Conservation (phyloP, 2,113 vertebrate species). For the Myxocyprinus asiaticus region DNA sequence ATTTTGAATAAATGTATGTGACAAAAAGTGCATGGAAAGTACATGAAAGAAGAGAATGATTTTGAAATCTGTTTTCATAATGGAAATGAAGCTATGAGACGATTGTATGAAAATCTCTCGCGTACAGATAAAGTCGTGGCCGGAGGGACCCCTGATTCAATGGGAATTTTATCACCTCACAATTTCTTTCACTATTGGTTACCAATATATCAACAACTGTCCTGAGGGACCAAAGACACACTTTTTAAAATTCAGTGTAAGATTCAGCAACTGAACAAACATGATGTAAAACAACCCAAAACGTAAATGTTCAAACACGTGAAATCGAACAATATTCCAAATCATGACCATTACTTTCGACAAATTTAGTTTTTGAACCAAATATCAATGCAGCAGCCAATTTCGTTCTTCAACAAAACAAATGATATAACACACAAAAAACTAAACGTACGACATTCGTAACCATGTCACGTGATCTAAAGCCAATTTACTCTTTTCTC, state of each 20-base stretch:
- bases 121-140: neutral
- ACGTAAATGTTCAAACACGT: conserved; percentile 73
- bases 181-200: conserved; percentile 81
- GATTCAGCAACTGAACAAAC: conserved; percentile 55
- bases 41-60: neutral
- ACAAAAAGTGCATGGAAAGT: conserved; percentile 10
- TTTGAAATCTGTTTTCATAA: neutral
- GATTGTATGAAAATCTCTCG: neutral
- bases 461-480: conserved; percentile 34
- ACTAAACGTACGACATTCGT: conserved; percentile 22
- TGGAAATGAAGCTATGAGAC: too few relatives aligned
- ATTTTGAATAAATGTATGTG: neutral
- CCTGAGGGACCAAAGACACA: conserved; percentile 73
- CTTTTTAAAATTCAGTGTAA: conserved; percentile 67
- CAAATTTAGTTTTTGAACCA: conserved; percentile 46
- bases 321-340: conserved; percentile 72
- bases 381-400: conserved; percentile 55
- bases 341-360: conserved; percentile 61
- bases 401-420: conserved; percentile 50
- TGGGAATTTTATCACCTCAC: conserved; percentile 72
- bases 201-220: conserved; percentile 83
- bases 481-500: conserved; percentile 55
- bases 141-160: conserved; percentile 60
- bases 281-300: conserved; percentile 72
- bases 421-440: conserved; percentile 41